Evolutionary conservation across 2,797 vertebrate genomes (phyloP).

Genomic region (Cuniculus paca): DNA sequence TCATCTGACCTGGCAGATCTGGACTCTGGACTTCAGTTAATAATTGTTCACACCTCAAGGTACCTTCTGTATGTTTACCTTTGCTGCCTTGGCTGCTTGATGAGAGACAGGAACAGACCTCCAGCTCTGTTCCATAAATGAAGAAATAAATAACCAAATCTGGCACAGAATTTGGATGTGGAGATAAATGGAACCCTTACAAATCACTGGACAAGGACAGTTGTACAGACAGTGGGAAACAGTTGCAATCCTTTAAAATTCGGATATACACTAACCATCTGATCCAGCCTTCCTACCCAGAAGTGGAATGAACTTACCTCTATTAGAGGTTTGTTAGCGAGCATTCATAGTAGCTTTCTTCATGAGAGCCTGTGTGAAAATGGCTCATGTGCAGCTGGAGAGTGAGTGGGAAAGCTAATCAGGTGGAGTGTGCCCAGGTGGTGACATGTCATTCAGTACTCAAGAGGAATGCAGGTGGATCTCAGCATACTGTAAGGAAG

Average conservation of each 20-base stretch:
- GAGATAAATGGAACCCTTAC: background rate
- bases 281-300: background rate
- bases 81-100: constrained; percentile 40
- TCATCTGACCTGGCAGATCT: constrained; percentile 62
- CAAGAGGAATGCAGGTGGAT: background rate
- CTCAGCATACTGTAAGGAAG: background rate
- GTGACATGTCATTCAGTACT: background rate
- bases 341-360: background rate
- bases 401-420: background rate
- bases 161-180: background rate
- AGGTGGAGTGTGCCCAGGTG: background rate
- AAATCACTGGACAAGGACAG: background rate
- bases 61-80: constrained; percentile 26
- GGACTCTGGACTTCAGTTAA: constrained; percentile 52
- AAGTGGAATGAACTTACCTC: background rate
- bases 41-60: constrained; percentile 44
- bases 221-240: background rate
- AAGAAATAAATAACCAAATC: background rate
- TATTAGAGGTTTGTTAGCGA: background rate
- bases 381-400: too few relatives aligned
- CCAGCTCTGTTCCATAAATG: background rate
- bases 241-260: background rate
- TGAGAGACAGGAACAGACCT: background rate
- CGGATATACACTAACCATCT: background rate
- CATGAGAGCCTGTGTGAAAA: too few relatives aligned